Percentiles rank a stretch among this genome's conserved stretches.
Conservation (phyloP, 1,140 invertebrate species). For the Apis laboriosa region DNA sequence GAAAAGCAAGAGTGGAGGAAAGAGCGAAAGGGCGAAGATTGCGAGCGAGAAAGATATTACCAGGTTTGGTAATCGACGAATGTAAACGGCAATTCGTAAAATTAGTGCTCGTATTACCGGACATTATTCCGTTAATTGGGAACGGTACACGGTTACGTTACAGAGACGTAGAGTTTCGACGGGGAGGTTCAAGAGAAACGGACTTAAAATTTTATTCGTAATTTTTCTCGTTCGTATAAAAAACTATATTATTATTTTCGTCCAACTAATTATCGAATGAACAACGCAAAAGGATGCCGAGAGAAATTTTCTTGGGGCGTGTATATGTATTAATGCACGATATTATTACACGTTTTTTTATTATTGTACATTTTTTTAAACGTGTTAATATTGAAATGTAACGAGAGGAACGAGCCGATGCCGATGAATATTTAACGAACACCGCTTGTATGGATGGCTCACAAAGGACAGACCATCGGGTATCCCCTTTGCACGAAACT, state of each 20-base stretch:
- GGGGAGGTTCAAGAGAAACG: too few species aligned
- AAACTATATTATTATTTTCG: too few species aligned
- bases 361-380: too few species aligned
- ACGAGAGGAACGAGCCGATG: neutral
- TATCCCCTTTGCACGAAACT: constrained; percentile 66
- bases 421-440: constrained; percentile 63
- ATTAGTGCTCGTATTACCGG: neutral
- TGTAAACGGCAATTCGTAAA: neutral
- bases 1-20: neutral
- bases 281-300: too few species aligned
- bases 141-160: neutral
- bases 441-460: constrained; percentile 67
- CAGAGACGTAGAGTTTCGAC: neutral
- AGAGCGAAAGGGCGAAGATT: neutral
- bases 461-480: constrained; percentile 63
- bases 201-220: too few species aligned
- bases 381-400: neutral
- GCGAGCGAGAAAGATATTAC: neutral
- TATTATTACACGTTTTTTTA: too few species aligned
- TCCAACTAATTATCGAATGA: too few species aligned
- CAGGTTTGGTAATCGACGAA: neutral
- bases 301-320: too few species aligned
- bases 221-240: too few species aligned
- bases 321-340: neutral
- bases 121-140: neutral